These are phyloP conservation scores for Dicaeum eximium DNA, from an alignment of 2,113 vertebrate species.

Conservation along the genomic window DNA sequence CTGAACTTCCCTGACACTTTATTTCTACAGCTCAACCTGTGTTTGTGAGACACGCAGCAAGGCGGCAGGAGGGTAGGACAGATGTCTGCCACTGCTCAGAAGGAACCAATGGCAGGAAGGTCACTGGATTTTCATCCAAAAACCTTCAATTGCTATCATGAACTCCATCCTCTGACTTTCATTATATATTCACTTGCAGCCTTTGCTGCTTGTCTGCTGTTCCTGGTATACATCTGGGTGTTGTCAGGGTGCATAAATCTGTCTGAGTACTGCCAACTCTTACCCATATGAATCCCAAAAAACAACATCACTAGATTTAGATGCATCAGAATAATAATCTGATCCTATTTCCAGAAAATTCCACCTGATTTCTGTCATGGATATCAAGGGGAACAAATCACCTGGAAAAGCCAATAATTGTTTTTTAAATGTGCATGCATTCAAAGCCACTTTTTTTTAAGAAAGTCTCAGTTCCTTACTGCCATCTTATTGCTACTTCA, in stretches of 20 bases:
- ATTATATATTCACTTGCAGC: not conserved
- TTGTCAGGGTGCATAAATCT: constrained; percentile 24
- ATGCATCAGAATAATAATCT: not conserved
- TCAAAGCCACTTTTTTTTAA: not conserved
- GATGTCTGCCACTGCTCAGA: not conserved
- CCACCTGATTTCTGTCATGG: not conserved
- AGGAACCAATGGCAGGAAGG: not conserved
- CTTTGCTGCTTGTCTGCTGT: not conserved
- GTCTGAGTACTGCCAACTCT: not conserved
- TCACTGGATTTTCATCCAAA: not conserved
- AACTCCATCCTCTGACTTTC: not conserved
- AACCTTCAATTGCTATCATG: not conserved
- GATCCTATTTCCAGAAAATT: not conserved
- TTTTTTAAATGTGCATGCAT: not conserved
- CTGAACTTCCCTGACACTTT: not conserved
- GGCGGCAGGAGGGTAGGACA: not conserved
- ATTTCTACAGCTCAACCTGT: not conserved
- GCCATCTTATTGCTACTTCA: not conserved
- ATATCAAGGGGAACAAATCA: not conserved
- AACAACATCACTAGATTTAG: not conserved
- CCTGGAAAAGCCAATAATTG: not conserved
- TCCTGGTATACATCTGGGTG: not conserved
- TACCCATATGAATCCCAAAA: not conserved
- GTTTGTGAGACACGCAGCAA: not conserved
- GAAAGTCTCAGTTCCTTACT: not conserved